Evolutionary conservation across 2,113 vertebrate species (phyloP).

Genomic region (Columba livia): DNA sequence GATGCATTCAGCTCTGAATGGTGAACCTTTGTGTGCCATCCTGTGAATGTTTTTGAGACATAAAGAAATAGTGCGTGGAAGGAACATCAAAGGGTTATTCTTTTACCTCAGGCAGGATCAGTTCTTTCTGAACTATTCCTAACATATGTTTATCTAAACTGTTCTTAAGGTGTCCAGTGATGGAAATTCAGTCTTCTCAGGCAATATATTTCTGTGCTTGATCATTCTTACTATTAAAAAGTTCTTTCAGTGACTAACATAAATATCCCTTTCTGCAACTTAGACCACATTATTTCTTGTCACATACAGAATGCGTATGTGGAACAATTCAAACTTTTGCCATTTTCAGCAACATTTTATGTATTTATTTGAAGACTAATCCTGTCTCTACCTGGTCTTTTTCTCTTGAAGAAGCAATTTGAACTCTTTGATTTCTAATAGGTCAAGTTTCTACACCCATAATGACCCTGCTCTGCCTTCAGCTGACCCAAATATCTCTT

Average conservation of each 20-base stretch:
- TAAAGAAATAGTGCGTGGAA: background rate
- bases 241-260: background rate
- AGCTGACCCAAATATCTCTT: conserved; percentile 34
- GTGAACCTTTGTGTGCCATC: background rate
- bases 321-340: background rate
- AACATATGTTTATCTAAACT: background rate
- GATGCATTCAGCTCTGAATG: background rate
- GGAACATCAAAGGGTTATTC: background rate
- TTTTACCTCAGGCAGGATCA: background rate
- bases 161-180: background rate
- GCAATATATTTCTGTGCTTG: background rate
- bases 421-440: background rate
- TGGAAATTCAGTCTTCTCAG: background rate
- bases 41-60: background rate
- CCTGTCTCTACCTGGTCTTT: background rate
- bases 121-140: background rate
- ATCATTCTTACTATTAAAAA: background rate
- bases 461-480: background rate
- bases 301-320: background rate
- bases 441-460: background rate
- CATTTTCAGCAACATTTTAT: background rate
- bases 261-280: background rate
- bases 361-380: background rate
- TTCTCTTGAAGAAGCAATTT: background rate
- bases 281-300: background rate